Evolutionary conservation across 1,140 invertebrate genomes (phyloP).

Genomic region (Macrosteles quadrilineatus): DNA sequence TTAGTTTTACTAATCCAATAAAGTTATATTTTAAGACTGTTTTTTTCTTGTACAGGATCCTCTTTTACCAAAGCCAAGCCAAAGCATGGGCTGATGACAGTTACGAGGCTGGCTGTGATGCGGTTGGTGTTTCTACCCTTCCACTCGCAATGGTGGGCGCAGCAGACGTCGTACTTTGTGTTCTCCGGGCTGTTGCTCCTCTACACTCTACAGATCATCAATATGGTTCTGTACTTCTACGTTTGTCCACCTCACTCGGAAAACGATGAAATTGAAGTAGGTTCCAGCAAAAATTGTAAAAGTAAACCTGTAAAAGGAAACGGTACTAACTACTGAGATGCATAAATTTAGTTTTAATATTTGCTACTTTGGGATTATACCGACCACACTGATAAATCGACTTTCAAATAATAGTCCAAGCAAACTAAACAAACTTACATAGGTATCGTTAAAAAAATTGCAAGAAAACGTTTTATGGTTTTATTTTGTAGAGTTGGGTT

Average conservation of each 20-base stretch:
- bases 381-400: too few relatives aligned
- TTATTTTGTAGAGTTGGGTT: too few relatives aligned
- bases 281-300: neutral
- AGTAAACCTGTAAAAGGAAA: neutral
- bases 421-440: too few relatives aligned
- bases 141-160: conserved; percentile 84
- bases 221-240: conserved; percentile 63
- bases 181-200: conserved; percentile 73
- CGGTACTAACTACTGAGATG: too few relatives aligned
- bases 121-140: conserved; percentile 80
- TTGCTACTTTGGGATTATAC: too few relatives aligned
- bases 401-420: too few relatives aligned
- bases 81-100: conserved; percentile 80
- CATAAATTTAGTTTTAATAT: too few relatives aligned
- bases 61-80: conserved; percentile 94
- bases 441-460: too few relatives aligned
- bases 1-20: too few relatives aligned
- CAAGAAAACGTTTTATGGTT: too few relatives aligned
- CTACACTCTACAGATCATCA: conserved; percentile 74
- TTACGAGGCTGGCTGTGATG: conserved; percentile 75
- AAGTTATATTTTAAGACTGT: too few relatives aligned
- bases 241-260: conserved; percentile 44
- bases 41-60: conserved; percentile 63
- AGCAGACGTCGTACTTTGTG: conserved; percentile 76
- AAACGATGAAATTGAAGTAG: conserved; percentile 38